Conservation (phyloP, 2,888 invertebrate genomes). For the Lycaena phlaeas region DNA sequence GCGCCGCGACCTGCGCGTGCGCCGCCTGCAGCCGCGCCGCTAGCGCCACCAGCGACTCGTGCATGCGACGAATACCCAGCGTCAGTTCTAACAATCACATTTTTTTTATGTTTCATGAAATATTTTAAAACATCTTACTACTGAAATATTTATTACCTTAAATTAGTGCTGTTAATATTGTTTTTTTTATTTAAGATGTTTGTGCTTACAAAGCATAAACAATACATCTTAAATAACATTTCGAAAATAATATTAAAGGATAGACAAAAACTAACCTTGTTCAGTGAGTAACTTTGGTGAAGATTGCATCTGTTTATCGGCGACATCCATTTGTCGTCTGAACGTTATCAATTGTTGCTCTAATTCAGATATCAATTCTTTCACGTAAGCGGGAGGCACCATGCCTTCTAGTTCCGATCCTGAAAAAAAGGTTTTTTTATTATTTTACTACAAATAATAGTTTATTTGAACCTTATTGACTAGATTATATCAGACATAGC, state of each 20-base stretch:
- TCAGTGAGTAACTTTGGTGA: constrained; percentile 58
- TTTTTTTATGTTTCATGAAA: too few species aligned
- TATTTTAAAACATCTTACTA: too few species aligned
- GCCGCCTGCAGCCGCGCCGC: constrained; percentile 90
- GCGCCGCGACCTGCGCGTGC: constrained; percentile 81
- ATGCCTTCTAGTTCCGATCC: constrained; percentile 52
- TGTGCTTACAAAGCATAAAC: too few species aligned
- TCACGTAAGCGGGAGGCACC: constrained; percentile 51
- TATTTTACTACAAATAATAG: too few species aligned
- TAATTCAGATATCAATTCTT: constrained; percentile 46
- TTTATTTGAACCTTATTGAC: too few species aligned
- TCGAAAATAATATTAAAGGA: too few species aligned
- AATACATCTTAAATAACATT: too few species aligned
- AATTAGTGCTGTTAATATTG: too few species aligned
- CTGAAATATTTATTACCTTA: too few species aligned
- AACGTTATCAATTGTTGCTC: constrained; percentile 56
- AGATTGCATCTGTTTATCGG: constrained; percentile 62
- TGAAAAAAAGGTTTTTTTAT: too few species aligned
- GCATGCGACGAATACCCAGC: constrained; percentile 83
- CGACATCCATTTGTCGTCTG: constrained; percentile 59
- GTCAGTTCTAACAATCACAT: constrained; percentile 76
- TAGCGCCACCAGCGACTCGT: constrained; percentile 88
- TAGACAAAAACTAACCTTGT: constrained; percentile 59
- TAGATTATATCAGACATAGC: too few species aligned
- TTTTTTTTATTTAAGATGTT: too few species aligned